phyloP scores from a whole-genome alignment of 1,140 invertebrate genomes.

The Plutomurus gul region DNA sequence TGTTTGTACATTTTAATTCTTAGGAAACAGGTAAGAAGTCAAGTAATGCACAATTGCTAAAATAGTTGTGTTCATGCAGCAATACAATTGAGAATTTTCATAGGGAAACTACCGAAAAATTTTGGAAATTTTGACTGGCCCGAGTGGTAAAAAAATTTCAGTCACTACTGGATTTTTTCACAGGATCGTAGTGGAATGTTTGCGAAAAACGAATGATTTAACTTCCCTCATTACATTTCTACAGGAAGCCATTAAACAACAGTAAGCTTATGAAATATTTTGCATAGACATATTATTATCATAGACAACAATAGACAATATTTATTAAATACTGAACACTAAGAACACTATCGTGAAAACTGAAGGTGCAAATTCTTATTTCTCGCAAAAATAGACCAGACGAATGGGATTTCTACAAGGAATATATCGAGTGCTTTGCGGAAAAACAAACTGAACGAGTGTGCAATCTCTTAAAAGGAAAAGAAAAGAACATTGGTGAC shows the following conservation, averaged over 20 bases:
- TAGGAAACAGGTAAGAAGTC: constrained; percentile 66
- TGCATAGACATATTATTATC: not conserved
- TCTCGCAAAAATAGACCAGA: constrained; percentile 56
- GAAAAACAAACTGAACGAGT: constrained; percentile 1
- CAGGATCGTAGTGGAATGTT: constrained; percentile 72
- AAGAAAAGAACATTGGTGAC: not conserved
- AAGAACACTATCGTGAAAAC: no score
- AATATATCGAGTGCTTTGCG: constrained; percentile 57
- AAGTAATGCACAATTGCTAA: not conserved
- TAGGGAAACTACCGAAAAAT: constrained; percentile 80
- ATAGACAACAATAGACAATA: no score
- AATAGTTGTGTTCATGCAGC: constrained; percentile 30
- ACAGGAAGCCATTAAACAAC: constrained; percentile 59
- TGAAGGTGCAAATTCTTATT: not conserved
- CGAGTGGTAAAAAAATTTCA: constrained; percentile 63
- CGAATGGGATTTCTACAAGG: constrained; percentile 59
- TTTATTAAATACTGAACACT: no score
- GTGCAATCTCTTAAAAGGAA: not conserved
- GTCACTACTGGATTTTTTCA: constrained; percentile 60
- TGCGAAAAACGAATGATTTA: constrained; percentile 62
- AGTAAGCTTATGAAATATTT: constrained; percentile 64
- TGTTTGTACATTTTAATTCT: constrained; percentile 89
- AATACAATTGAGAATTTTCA: not conserved
- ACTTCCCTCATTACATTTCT: not conserved
- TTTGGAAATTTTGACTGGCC: constrained; percentile 75